Conservation (phyloP, 1,140 invertebrate species). For the Sesamia nonagrioides region DNA sequence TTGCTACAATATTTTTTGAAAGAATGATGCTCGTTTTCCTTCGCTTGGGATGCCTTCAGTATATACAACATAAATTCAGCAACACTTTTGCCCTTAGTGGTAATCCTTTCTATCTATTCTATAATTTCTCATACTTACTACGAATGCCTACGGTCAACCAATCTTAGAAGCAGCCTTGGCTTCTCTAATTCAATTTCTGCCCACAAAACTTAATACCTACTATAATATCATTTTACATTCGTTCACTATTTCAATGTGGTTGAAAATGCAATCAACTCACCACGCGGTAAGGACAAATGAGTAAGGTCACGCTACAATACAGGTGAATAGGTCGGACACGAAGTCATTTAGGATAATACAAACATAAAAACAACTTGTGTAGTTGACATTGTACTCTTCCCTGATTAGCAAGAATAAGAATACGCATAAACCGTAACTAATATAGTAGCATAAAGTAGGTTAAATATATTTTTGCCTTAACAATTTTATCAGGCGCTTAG, state of each 20-base stretch:
- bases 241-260: background rate
- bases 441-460: background rate
- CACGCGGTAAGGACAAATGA: background rate
- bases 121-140: too few relatives aligned
- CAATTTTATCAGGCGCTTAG: background rate
- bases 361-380: background rate
- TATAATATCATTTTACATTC: background rate
- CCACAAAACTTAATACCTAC: background rate
- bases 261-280: background rate
- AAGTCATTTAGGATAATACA: background rate
- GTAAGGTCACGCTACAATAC: background rate
- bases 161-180: background rate
- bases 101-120: too few relatives aligned
- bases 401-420: background rate
- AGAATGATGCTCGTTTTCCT: too few relatives aligned
- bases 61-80: too few relatives aligned
- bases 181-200: background rate
- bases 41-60: too few relatives aligned
- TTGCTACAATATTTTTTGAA: too few relatives aligned
- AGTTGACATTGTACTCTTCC: background rate
- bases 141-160: background rate
- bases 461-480: background rate
- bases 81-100: too few relatives aligned
- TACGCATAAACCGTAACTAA: background rate
- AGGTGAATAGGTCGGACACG: background rate